Evolutionary conservation across 2,888 invertebrate genomes (phyloP), one percentile per base, ranked within the genome.

Genomic region (Polydrusus tereticollis): DNA sequence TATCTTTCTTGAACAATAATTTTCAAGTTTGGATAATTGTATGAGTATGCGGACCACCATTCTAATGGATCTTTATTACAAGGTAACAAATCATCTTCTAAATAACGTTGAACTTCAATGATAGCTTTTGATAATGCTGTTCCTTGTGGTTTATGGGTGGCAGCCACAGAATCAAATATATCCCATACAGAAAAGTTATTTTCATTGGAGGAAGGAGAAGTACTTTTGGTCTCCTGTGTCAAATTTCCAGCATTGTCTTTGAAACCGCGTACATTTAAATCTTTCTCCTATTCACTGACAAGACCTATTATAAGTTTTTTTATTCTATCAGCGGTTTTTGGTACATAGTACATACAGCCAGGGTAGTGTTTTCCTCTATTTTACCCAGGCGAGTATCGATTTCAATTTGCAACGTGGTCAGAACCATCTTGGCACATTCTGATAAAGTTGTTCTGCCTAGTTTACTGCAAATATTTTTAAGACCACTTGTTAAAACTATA

Each of bases 101-200:
- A n/a, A 68, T 78, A 79, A 68, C 78, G 47, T 20, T 66, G 57
- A n/a, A 66, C 26, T 57, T 66, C 66, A 38, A 66, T 18, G 21
- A 55, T 58, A 23, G 45, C 58, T 47, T 58, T 59, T 10, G 47
- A 47, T 7, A 47, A 36, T 12, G 2, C 74, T 36, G 76, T 77
- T 76, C 6, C 18, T 55, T 16, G 1, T 20, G 38, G 23, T 18
- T 59, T 5, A 36, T 8, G 12, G 5, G 12, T 10, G 36, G 36
- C 36, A 36, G 36, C 36, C 12, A 8, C 36, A 2, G 5, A 8
- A 36, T 36, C 36, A 36, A 36, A 36, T 36, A 8, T 10, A 36
- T 5, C 36, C 36, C 36, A 36, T 5, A n/a, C n/a, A n/a, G n/a
- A n/a, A n/a, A n/a, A n/a, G n/a, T n/a, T n/a, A n/a, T n/a, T n/a